phyloP scores from a whole-genome alignment of 1,140 invertebrate genomes.

The Scaptomyza pallida region DNA sequence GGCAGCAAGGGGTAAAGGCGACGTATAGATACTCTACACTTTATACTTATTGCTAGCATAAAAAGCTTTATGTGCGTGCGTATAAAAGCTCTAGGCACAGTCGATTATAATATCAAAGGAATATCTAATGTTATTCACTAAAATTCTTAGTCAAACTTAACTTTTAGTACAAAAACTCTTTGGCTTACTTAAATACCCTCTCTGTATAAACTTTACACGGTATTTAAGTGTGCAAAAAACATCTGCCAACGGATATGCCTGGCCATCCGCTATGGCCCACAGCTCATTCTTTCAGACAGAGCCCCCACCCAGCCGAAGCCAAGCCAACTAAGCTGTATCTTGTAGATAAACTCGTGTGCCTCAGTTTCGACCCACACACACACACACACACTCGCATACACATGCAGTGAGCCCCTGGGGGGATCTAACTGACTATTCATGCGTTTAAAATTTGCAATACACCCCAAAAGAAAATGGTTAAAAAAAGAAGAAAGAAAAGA shows the following conservation, averaged over 20 bases:
- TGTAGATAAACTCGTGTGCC: slow-evolving; percentile 62
- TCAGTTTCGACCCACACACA: slow-evolving; percentile 19
- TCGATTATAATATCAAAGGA: too few relatives aligned
- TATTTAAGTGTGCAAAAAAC: slow-evolving; percentile 54
- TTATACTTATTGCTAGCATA: too few relatives aligned
- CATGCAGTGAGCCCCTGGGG: slow-evolving; percentile 28
- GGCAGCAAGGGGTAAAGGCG: slow-evolving; percentile 11
- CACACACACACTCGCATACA: slow-evolving; percentile 11
- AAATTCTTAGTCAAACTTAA: too few relatives aligned
- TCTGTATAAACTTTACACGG: neutral
- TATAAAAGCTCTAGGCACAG: too few relatives aligned
- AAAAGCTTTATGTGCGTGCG: too few relatives aligned
- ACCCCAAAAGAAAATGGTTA: slow-evolving; percentile 54
- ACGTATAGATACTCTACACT: slow-evolving; percentile 5
- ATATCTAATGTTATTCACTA: too few relatives aligned
- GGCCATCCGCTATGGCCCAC: slow-evolving; percentile 37
- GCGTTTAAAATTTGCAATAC: slow-evolving; percentile 77
- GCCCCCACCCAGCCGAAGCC: slow-evolving; percentile 23
- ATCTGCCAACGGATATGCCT: slow-evolving; percentile 73
- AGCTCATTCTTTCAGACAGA: slow-evolving; percentile 1
- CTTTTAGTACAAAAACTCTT: too few relatives aligned
- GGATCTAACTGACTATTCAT: slow-evolving; percentile 75
- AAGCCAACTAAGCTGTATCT: slow-evolving; percentile 57
- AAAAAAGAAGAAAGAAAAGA: slow-evolving; percentile 20
- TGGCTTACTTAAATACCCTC: too few relatives aligned